Conservation (phyloP, 2,113 vertebrate species). For the Zootoca vivipara region DNA sequence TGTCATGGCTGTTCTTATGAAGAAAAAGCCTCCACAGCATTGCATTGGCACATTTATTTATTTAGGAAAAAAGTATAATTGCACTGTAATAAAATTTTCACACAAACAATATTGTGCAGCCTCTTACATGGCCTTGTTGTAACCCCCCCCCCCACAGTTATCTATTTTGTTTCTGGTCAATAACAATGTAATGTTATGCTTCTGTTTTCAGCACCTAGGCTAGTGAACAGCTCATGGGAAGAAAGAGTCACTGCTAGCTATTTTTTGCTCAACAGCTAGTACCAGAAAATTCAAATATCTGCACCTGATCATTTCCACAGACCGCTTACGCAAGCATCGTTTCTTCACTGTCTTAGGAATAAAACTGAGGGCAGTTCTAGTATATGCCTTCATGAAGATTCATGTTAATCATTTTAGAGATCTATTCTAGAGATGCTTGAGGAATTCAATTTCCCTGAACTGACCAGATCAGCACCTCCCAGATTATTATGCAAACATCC, state of each 20-base stretch:
- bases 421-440: no score
- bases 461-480: no score
- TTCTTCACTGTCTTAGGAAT: not conserved
- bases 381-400: no score
- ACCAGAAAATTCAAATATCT: not conserved
- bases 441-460: no score
- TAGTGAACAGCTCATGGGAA: not conserved
- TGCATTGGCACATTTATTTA: not conserved
- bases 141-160: no score
- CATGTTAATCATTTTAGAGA: no score
- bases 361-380: not conserved
- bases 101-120: not conserved
- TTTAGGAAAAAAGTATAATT: not conserved
- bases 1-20: conserved; percentile 15
- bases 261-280: not conserved
- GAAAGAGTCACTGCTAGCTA: not conserved
- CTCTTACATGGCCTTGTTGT: no score
- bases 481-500: no score
- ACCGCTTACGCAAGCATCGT: no score
- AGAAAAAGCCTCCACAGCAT: not conserved
- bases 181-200: not conserved
- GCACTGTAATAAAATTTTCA: not conserved
- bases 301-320: not conserved
- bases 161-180: no score
- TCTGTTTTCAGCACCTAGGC: not conserved